A percentile compares a stretch with the other conserved stretches of the same genome.
These are phyloP conservation scores for Microctonus hyperodae DNA, from an alignment of 2,888 invertebrate species.

Conservation along the genomic window DNA sequence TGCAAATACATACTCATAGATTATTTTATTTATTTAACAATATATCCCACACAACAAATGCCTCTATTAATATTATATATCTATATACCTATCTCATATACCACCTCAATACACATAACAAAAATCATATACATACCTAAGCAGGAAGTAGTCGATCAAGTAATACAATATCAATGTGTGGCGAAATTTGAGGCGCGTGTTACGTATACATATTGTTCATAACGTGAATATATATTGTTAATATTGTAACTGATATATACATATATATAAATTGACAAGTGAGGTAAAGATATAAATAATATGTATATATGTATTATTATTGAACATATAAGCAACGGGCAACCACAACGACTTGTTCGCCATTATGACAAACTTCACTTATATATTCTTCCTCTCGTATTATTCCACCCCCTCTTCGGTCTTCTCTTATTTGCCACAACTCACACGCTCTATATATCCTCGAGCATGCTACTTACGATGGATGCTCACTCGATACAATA, in stretches of 20 bases:
- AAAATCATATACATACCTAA: background rate
- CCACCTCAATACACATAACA: background rate
- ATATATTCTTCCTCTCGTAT: background rate
- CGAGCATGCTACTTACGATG: slow-evolving; percentile 60
- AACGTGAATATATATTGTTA: background rate
- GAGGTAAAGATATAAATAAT: background rate
- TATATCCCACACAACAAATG: background rate
- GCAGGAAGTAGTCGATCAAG: slow-evolving; percentile 23
- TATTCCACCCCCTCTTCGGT: background rate
- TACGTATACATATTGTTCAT: slow-evolving; percentile 6
- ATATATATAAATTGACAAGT: background rate
- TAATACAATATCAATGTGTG: slow-evolving; percentile 15
- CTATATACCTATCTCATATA: background rate
- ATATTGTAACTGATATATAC: background rate
- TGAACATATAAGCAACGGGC: background rate
- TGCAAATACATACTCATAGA: background rate
- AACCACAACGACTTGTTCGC: slow-evolving; percentile 8
- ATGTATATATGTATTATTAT: background rate
- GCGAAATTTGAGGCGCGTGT: slow-evolving; percentile 3
- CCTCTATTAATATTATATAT: no score
- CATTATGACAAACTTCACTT: slow-evolving; percentile 20
- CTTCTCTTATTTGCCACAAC: slow-evolving; percentile 12
- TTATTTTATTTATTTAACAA: background rate
- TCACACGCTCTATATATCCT: slow-evolving; percentile 24
- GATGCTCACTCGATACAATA: slow-evolving; percentile 62